Evolutionary conservation across 1,140 invertebrate species (phyloP).

Genomic region (Ectropis grisescens): DNA sequence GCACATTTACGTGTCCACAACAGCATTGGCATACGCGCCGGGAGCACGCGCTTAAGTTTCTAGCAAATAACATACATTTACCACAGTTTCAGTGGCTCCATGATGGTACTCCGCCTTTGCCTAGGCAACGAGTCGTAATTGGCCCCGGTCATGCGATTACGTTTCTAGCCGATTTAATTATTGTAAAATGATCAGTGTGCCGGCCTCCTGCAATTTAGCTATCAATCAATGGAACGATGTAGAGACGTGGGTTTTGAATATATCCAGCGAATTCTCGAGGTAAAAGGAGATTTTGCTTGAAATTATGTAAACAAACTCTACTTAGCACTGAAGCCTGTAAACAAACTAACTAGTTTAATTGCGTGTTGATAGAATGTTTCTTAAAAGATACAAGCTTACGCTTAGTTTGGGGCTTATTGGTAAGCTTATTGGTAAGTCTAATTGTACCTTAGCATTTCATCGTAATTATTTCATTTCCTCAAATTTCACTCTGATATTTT

Average conservation of each 20-base stretch:
- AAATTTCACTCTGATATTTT: too few species aligned
- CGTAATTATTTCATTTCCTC: too few species aligned
- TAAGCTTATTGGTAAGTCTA: too few species aligned
- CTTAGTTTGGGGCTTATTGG: too few species aligned
- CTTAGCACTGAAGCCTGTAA: too few species aligned
- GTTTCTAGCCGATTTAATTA: constrained; percentile 70
- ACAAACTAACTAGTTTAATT: too few species aligned
- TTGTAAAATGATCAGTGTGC: constrained; percentile 64
- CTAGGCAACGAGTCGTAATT: constrained; percentile 60
- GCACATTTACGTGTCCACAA: too few species aligned
- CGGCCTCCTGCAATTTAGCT: constrained; percentile 66
- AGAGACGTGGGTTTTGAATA: constrained; percentile 39
- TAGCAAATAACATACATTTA: constrained; percentile 49
- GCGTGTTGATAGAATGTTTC: too few species aligned
- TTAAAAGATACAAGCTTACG: too few species aligned
- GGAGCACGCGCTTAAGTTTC: constrained; percentile 41
- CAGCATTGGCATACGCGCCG: constrained; percentile 7
- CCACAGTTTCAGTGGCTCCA: constrained; percentile 32
- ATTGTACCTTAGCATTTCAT: too few species aligned
- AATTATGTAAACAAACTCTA: too few species aligned
- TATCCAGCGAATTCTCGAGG: constrained; percentile 27
- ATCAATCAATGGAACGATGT: constrained; percentile 70
- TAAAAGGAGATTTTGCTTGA: too few species aligned
- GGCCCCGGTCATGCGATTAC: constrained; percentile 68
- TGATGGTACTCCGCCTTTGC: constrained; percentile 34